Percentiles rank a stretch among this genome's conserved stretches.
These are phyloP conservation scores for Odontamblyopus lacepedii DNA, from an alignment of 2,797 vertebrate genomes.

Conservation along the genomic window DNA sequence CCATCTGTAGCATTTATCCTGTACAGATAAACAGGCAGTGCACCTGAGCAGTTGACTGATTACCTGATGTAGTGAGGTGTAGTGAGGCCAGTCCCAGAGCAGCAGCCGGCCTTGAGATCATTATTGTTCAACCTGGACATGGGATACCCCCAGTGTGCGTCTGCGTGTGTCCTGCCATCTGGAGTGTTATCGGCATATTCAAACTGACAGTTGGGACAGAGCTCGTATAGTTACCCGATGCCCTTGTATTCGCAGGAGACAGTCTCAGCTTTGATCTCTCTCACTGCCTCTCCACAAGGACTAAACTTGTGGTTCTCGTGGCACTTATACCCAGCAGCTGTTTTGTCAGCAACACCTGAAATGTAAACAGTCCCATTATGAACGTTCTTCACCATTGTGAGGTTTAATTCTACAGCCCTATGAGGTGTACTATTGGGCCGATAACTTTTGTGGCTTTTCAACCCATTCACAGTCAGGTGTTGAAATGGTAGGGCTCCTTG, in stretches of 20 bases:
- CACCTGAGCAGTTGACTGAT: constrained; percentile 23
- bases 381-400: too few species aligned
- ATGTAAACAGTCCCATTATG: background rate
- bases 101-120: constrained; percentile 26
- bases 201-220: constrained; percentile 53
- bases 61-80: constrained; percentile 2
- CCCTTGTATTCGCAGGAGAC: constrained; percentile 24
- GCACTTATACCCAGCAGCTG: constrained; percentile 37
- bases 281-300: constrained; percentile 21
- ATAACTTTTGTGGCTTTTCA: too few species aligned
- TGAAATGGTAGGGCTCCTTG: too few species aligned
- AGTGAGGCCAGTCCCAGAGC: constrained; percentile 20
- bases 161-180: constrained; percentile 53
- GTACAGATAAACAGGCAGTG: background rate
- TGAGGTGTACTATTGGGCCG: too few species aligned
- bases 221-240: constrained; percentile 48
- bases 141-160: constrained; percentile 40
- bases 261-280: constrained; percentile 31
- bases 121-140: constrained; percentile 54
- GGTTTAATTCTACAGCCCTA: too few species aligned
- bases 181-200: constrained; percentile 57
- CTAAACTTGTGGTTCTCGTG: constrained; percentile 41
- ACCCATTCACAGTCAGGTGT: too few species aligned
- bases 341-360: background rate
- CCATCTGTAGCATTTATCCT: background rate